Evolutionary conservation across 2,113 vertebrate genomes (phyloP).

Genomic region (Telmatochromis brachygnathus): DNA sequence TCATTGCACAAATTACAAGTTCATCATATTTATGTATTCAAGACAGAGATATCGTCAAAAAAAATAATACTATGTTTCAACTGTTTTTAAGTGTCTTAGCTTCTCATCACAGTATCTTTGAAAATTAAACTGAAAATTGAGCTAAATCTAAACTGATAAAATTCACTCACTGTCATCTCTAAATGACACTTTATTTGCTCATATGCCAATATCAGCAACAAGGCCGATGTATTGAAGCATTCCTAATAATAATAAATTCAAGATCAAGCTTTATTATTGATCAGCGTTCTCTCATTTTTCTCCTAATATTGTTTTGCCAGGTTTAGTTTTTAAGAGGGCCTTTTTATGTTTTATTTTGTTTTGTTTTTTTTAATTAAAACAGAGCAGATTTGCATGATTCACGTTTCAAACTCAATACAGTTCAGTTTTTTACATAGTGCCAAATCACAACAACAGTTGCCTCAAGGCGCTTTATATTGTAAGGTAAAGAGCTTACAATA

Average conservation of each 20-base stretch:
- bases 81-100: neutral
- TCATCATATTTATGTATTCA: neutral
- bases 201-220: neutral
- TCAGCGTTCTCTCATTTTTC: neutral
- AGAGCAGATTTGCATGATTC: neutral
- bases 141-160: neutral
- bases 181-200: neutral
- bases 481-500: neutral
- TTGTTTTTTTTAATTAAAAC: rapidly evolving
- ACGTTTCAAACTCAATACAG: neutral
- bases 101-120: neutral
- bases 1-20: neutral
- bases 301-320: neutral
- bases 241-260: neutral
- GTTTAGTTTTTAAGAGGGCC: neutral
- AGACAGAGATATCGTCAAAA: neutral
- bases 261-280: neutral
- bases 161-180: neutral
- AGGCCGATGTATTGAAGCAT: neutral
- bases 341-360: neutral
- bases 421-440: neutral
- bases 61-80: neutral
- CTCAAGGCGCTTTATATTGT: neutral
- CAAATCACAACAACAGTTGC: neutral
- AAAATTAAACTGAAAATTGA: neutral